These are phyloP conservation scores for Halictus quadricinctus DNA, from an alignment of 2,888 invertebrate species.

Conservation along the genomic window DNA sequence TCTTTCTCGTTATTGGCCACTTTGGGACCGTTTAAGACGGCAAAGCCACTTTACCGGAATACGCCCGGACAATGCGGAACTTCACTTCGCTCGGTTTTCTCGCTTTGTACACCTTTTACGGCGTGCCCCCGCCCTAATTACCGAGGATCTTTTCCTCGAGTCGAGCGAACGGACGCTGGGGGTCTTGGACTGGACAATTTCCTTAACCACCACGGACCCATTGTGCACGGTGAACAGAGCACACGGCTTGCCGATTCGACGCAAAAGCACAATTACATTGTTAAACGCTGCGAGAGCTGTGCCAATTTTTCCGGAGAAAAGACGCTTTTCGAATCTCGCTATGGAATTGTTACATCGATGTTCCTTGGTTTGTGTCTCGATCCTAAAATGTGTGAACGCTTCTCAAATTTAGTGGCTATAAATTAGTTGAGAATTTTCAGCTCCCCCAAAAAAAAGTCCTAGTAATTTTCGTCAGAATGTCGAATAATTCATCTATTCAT, in stretches of 20 bases:
- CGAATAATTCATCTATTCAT: neutral
- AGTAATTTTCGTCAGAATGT: neutral
- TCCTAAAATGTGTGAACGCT: neutral
- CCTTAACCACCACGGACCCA: conserved; percentile 34
- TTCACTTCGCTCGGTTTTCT: conserved; percentile 45
- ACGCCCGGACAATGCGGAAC: conserved; percentile 48
- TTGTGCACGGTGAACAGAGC: conserved; percentile 42
- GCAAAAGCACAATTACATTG: conserved; percentile 42
- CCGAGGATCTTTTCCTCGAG: conserved; percentile 29
- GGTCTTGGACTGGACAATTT: conserved; percentile 34
- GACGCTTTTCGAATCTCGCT: neutral
- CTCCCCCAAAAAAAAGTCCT: neutral
- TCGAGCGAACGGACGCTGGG: conserved; percentile 22
- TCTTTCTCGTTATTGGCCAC: conserved; percentile 60
- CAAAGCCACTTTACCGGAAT: conserved; percentile 43
- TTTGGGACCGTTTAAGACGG: conserved; percentile 57
- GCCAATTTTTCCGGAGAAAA: neutral
- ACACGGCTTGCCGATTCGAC: conserved; percentile 28
- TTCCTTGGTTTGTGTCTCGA: neutral
- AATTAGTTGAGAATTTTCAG: neutral
- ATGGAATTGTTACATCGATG: neutral
- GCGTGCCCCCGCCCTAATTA: conserved; percentile 51
- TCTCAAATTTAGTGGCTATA: neutral
- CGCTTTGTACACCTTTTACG: conserved; percentile 59
- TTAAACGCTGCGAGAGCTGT: conserved; percentile 29